Conservation (phyloP, 1,140 invertebrate species). For the Hylaeus volcanicus region DNA sequence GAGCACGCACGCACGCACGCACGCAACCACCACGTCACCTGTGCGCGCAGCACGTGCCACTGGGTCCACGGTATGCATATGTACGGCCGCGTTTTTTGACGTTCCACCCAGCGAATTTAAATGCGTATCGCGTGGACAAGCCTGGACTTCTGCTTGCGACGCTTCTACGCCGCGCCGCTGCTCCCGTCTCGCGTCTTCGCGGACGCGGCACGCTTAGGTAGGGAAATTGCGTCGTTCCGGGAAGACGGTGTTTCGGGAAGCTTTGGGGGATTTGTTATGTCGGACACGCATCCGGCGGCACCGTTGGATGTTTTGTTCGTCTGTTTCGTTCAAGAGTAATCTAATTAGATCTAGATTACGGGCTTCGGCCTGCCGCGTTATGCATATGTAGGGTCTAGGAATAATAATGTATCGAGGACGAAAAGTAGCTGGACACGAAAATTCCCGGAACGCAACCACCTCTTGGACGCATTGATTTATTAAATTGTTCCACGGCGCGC, state of each 20-base stretch:
- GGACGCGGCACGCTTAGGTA: no score
- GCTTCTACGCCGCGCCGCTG: no score
- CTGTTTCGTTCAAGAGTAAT: no score
- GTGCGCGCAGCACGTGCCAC: constrained; percentile 63
- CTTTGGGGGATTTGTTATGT: constrained; percentile 29
- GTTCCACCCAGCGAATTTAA: constrained; percentile 48
- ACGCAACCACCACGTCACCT: constrained; percentile 54
- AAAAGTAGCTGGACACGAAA: no score
- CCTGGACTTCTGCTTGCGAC: constrained; percentile 23
- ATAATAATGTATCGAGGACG: no score
- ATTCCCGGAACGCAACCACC: no score
- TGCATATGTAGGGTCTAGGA: no score
- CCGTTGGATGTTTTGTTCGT: not conserved
- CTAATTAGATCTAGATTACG: no score
- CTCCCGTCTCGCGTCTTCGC: no score
- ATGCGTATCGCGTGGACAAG: constrained; percentile 51
- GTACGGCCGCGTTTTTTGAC: constrained; percentile 20
- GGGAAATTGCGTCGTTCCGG: constrained; percentile 18
- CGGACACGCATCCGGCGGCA: constrained; percentile 1
- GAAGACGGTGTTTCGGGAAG: constrained; percentile 29
- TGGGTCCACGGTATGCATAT: constrained; percentile 37
- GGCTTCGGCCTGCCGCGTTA: no score
- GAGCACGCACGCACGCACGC: constrained; percentile 52
- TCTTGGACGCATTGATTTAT: no score
- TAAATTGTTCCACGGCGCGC: no score